Base-by-base conservation (phyloP, 2,888 invertebrate species). In the Oligia fasciuncula region DNA sequence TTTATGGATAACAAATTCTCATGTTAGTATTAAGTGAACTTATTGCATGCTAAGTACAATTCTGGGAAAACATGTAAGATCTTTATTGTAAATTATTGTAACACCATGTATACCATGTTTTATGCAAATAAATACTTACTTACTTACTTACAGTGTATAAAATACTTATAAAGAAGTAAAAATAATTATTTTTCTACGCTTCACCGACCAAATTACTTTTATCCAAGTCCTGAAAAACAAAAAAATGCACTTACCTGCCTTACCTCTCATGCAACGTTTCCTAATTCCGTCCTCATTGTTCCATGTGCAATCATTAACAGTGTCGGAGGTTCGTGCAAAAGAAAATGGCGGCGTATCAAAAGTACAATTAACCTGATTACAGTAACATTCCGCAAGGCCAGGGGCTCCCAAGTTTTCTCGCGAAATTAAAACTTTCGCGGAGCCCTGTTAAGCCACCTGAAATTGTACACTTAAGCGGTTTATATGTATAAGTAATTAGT, bases 291-390 rank as follows among this genome's bases (percentile, higher is more conserved):
- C 17, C 40, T 63, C 43, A 68, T 62, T 77, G 73, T 79, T 84
- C 65, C 78, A 67, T 79, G 75, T 81, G 79, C 73, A 87, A 73
- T 81, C 78, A 77, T 79, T 86, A 77, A 74, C 77, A 75, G 76
- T 67, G 74, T 40, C 68, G 57, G 80, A 65, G 77, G 69, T 88
- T 79, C 66, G 72, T 81, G 80, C 77, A 66, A 77, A 86, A 85
- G 86, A 83, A 88, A 91, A 88, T 84, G 81, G 86, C 79, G 77
- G 79, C 81, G 78, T 87, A 91, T 90, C 90, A 91, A 86, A 91
- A 90, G 87, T 91, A 87, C 88, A 90, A 92, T 92, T 91, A 92
- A 90, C 91, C 88, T 90, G 89, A 92, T 92, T 88, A 89, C 87
- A 78, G 85, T 82, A 85, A 87, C 88, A 87, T 91, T 89, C 88